These are phyloP conservation scores for Ferdinandea cuprea DNA, from an alignment of 2,888 invertebrate species.

Conservation along the genomic window DNA sequence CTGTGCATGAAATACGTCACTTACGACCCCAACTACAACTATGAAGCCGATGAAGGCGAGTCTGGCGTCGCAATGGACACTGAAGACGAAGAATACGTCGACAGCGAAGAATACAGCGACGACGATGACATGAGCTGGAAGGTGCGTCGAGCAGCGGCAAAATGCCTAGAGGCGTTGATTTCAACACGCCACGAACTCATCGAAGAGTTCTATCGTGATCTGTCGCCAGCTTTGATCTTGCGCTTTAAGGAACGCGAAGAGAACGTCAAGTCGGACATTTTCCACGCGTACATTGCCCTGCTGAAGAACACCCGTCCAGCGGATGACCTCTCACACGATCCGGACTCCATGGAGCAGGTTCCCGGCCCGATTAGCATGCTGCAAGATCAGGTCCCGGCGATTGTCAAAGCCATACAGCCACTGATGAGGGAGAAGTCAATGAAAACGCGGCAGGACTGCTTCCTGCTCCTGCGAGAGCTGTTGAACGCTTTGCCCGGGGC, in stretches of 20 bases:
- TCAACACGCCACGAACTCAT: constrained; percentile 95
- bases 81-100: constrained; percentile 90
- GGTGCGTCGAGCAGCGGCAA: constrained; percentile 97
- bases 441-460: constrained; percentile 95
- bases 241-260: constrained; percentile 99
- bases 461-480: constrained; percentile 94
- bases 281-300: constrained; percentile 97
- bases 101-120: constrained; percentile 98
- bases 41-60: constrained; percentile 93
- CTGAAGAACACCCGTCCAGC: constrained; percentile 94
- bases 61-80: constrained; percentile 89
- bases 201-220: constrained; percentile 92
- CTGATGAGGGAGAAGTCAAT: constrained; percentile 93
- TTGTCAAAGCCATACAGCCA: constrained; percentile 95
- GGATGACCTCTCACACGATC: constrained; percentile 86
- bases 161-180: constrained; percentile 97
- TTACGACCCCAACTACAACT: constrained; percentile 99
- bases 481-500: constrained; percentile 95
- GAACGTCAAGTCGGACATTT: constrained; percentile 99
- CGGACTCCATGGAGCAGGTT: constrained; percentile 89
- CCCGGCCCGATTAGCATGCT: constrained; percentile 88
- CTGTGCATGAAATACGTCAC: constrained; percentile 95
- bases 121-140: constrained; percentile 99
- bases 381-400: constrained; percentile 86
- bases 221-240: constrained; percentile 95